These are phyloP conservation scores for Oscheius sp. DNA, from an alignment of 1,140 invertebrate genomes.

Conservation along the genomic window DNA sequence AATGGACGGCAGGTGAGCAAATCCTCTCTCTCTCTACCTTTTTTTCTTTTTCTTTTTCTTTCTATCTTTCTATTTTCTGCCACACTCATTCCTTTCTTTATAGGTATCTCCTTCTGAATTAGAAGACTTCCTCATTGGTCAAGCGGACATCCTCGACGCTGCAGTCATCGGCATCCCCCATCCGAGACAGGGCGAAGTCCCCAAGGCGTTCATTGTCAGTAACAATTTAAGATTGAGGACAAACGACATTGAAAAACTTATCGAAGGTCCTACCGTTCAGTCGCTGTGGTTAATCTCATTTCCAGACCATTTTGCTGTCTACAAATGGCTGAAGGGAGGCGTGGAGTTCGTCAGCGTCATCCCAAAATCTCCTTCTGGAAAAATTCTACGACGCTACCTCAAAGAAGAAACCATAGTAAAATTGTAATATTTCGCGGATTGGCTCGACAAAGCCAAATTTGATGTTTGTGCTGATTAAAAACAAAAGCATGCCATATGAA, in stretches of 20 bases:
- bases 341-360: constrained; percentile 71
- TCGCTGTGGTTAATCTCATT: neutral
- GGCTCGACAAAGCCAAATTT: too few relatives aligned
- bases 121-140: constrained; percentile 75
- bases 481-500: too few relatives aligned
- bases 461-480: too few relatives aligned
- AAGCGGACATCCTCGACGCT: constrained; percentile 74
- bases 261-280: constrained; percentile 45
- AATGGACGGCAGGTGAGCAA: constrained; percentile 75
- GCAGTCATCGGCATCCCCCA: constrained; percentile 79
- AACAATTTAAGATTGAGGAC: constrained; percentile 62
- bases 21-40: too few relatives aligned
- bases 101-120: constrained; percentile 80
- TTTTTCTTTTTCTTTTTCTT: too few relatives aligned
- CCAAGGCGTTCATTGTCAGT: constrained; percentile 74
- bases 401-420: constrained; percentile 12
- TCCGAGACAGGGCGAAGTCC: constrained; percentile 72
- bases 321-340: constrained; percentile 65
- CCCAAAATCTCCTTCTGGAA: constrained; percentile 74
- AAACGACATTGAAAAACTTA: constrained; percentile 47
- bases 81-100: too few relatives aligned
- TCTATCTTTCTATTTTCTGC: too few relatives aligned
- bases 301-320: constrained; percentile 44
- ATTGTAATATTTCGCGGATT: too few relatives aligned
- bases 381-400: constrained; percentile 69